These are phyloP conservation scores for Rhynchonycteris naso DNA, from an alignment of 2,797 vertebrate genomes.

Conservation along the genomic window DNA sequence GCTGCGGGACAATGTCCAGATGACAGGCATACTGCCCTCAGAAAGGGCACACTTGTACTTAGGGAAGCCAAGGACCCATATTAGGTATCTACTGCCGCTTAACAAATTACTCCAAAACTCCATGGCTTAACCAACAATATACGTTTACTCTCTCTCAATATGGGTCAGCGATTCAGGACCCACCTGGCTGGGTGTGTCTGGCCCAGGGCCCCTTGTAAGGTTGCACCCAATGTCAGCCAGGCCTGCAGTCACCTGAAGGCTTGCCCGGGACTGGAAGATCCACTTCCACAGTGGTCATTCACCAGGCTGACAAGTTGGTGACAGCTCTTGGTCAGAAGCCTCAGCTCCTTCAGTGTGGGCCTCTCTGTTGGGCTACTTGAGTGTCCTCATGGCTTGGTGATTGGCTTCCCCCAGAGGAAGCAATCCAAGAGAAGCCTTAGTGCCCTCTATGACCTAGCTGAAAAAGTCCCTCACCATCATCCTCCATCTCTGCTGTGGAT, in stretches of 20 bases:
- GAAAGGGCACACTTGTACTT: neutral
- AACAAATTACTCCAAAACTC: neutral
- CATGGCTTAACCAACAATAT: neutral
- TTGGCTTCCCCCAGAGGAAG: neutral
- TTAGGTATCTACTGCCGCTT: too few species aligned
- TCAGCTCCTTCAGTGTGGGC: fast-evolving
- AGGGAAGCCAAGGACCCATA: neutral
- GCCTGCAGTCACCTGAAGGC: fast-evolving
- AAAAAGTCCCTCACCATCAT: too few species aligned
- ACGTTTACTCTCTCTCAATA: neutral
- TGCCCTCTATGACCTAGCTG: neutral
- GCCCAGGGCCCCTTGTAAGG: neutral
- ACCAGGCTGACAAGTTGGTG: neutral
- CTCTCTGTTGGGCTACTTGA: neutral
- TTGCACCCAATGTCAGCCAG: neutral
- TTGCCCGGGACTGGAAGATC: neutral
- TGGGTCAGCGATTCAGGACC: neutral
- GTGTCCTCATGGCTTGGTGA: neutral
- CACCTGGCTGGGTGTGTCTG: fast-evolving
- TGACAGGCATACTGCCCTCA: neutral
- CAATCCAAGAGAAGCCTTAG: neutral
- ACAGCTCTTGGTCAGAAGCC: neutral
- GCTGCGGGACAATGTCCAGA: neutral
- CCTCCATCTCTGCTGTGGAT: too few species aligned
- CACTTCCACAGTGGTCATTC: neutral